Conservation (phyloP, 2,113 vertebrate genomes). For the Muntiacus muntjak region DNA sequence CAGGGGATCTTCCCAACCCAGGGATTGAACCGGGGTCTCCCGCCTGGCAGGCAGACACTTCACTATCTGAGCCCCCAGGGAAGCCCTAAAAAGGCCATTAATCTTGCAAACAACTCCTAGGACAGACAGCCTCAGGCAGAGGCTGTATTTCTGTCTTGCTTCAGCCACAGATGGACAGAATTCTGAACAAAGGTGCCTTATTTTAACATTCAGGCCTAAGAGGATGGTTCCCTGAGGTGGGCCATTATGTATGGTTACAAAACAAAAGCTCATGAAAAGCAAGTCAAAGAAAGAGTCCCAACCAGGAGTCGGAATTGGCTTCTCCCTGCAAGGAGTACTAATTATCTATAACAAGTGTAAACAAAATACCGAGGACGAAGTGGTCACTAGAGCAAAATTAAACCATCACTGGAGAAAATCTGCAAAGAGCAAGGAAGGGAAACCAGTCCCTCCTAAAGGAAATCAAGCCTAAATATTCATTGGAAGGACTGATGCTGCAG, state of each 20-base stretch:
- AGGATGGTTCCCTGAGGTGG: background rate
- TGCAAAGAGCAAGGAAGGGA: background rate
- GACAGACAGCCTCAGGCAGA: background rate
- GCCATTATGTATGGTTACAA: background rate
- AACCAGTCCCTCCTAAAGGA: background rate
- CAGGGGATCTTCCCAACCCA: background rate
- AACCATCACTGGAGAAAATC: background rate
- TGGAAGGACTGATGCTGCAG: background rate
- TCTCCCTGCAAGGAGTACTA: background rate
- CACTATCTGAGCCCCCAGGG: background rate
- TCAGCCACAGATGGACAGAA: background rate
- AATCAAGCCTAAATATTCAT: background rate
- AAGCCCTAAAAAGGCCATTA: background rate
- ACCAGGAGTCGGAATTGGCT: background rate
- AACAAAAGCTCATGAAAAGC: background rate
- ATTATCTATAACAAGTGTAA: background rate
- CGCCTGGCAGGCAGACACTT: fast-evolving
- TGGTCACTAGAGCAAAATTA: background rate
- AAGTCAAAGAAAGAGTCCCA: background rate
- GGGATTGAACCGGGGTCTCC: background rate
- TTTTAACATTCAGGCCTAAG: background rate
- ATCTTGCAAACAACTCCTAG: background rate
- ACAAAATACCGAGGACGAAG: background rate
- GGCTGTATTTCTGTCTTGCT: background rate
- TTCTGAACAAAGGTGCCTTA: background rate